Percentiles rank a stretch among this genome's conserved stretches.
Evolutionary conservation across 2,113 vertebrate species (phyloP).

Genomic region (Silurus meridionalis): DNA sequence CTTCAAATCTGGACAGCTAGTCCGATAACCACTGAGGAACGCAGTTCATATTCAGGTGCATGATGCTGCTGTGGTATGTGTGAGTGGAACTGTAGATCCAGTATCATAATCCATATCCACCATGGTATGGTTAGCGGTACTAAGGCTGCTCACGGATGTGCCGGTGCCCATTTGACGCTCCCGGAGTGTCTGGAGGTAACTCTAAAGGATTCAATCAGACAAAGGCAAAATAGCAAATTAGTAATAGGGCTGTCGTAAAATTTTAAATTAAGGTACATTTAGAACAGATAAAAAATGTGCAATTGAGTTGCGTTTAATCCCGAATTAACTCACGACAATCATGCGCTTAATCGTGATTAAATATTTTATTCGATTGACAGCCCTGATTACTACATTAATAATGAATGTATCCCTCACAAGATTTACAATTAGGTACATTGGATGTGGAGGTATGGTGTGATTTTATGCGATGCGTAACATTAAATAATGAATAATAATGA

Average conservation of each 20-base stretch:
- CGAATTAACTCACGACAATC: too few species aligned
- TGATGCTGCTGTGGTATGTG: slow-evolving; percentile 70
- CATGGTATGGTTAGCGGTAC: slow-evolving; percentile 70
- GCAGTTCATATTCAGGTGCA: slow-evolving; percentile 63
- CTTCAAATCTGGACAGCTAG: neutral
- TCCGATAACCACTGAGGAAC: neutral
- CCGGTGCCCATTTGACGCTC: slow-evolving; percentile 80
- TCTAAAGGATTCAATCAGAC: slow-evolving; percentile 64
- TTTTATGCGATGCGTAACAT: neutral
- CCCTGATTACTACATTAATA: neutral
- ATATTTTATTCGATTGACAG: too few species aligned
- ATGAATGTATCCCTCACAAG: neutral
- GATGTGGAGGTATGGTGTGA: neutral
- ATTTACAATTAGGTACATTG: neutral
- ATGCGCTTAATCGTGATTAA: too few species aligned
- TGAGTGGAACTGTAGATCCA: slow-evolving; percentile 80
- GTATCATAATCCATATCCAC: slow-evolving; percentile 83
- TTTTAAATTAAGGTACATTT: too few species aligned
- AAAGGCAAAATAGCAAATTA: neutral
- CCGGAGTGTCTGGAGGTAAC: slow-evolving; percentile 85
- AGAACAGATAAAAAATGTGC: too few species aligned
- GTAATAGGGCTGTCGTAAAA: too few species aligned
- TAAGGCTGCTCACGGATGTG: slow-evolving; percentile 76
- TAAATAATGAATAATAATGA: too few species aligned
- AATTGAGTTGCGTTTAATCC: too few species aligned